These are phyloP conservation scores for Aphaenogaster floridana DNA, from an alignment of 1,140 invertebrate genomes.

Conservation along the genomic window DNA sequence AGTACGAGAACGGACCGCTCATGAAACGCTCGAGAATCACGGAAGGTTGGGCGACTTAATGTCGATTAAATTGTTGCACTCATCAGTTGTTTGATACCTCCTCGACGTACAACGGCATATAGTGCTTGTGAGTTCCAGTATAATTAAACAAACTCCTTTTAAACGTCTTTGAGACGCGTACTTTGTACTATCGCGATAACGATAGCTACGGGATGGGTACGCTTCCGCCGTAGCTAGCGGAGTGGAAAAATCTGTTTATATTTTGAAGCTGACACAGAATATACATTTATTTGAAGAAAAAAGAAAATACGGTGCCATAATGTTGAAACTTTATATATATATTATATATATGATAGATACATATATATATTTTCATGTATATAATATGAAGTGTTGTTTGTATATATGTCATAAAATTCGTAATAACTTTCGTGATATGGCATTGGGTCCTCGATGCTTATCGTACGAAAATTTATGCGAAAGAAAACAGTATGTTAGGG, in stretches of 20 bases:
- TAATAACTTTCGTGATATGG: constrained; percentile 79
- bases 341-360: constrained; percentile 79
- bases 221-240: constrained; percentile 32
- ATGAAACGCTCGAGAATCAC: constrained; percentile 93
- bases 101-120: constrained; percentile 80
- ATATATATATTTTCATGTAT: constrained; percentile 85
- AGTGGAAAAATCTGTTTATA: constrained; percentile 78
- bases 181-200: constrained; percentile 51
- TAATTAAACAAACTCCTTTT: constrained; percentile 64
- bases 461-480: constrained; percentile 61
- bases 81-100: constrained; percentile 74
- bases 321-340: constrained; percentile 84
- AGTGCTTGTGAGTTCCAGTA: constrained; percentile 74
- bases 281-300: constrained; percentile 78
- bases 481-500: constrained; percentile 65
- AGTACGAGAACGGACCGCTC: constrained; percentile 94
- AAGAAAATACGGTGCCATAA: constrained; percentile 84
- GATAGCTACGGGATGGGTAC: constrained; percentile 30
- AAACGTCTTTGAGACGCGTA: constrained; percentile 62
- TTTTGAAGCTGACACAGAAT: constrained; percentile 74
- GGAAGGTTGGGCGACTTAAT: constrained; percentile 95
- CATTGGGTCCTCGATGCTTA: constrained; percentile 74
- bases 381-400: constrained; percentile 86
- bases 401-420: constrained; percentile 85
- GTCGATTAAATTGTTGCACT: constrained; percentile 72